Evolutionary conservation across 1,140 invertebrate species (phyloP), one percentile per base, ranked within the genome.

Genomic region (Harpegnathos saltator): DNA sequence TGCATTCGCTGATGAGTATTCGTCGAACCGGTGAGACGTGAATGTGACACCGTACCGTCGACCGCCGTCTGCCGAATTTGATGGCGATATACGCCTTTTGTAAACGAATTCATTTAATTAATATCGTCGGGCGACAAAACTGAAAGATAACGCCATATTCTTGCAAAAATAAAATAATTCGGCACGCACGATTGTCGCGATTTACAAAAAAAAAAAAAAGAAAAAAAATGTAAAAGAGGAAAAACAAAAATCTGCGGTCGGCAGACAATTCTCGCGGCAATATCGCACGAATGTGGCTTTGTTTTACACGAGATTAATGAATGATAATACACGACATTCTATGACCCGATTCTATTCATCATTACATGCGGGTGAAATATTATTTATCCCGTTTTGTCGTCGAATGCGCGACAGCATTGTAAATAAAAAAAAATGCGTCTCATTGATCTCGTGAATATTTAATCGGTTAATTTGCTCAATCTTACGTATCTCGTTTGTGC

Each of bases 91-190:
- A 50, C 24, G 29, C 50, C 1, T 33, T 85, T 38, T 61, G 52
- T 22, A 44, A 75, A 3, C 7, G 12, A 58, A 66, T 61, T 7
- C 22, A 44, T 59, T 86, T 85, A 85, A 86, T 85, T 86, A 85
- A 85, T 86, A 81, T 29, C 24, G 12, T 17, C 22, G 2, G n/a
- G 19, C 48, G 61, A 38, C 61, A 63, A 63, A 38, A 38, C 29
- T 63, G 52, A 26, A 69, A 69, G 54, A 26, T 69, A 48, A 44
- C 33, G 11, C 4, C 29, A 33, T 56, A 15, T 5, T 80, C 38
- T 48, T 22, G 52, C n/a, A 4, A 9, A 26, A 80, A 80, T 58
- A 48, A 69, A 80, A 69, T 80, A 56, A 80, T 69, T 69, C 33
- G 3, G 7, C 15, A 5, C 7, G 17, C 44, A 44, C 48, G 22